Evolutionary conservation across 1,140 invertebrate genomes (phyloP), one percentile per base, ranked within the genome.

Genomic region (Lasaia peninsularis): DNA sequence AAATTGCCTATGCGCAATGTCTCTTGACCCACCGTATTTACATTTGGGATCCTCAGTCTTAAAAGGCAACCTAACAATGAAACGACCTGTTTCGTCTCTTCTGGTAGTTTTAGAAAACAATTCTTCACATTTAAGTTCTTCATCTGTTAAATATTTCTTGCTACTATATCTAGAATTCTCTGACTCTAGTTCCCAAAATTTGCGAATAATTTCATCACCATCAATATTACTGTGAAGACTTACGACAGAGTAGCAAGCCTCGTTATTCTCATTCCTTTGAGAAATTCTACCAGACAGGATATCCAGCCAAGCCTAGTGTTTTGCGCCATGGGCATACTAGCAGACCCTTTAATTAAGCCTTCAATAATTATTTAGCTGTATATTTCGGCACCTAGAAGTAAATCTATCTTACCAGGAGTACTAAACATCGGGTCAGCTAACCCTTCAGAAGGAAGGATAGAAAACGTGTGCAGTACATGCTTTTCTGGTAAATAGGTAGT

Each of bases 101-200:
- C 0, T 48, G 11, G 44, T 48, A n/a, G 44, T n/a, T 6, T 18
- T 21, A 4, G 18, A n/a, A 1, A 48, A 48, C 20, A 48, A 24
- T 11, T 48, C 18, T 48, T 48, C 44, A 11, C 44, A 48, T n/a
- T 21, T 48, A 2, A 48, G 2, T 21, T 48, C 44, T 6, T 48
- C 44, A 7, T 48, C 44, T 10, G 44, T 48, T n/a, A 21, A 20
- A 20, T 21, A n/a, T 20, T 48, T 48, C 20, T 48, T 48, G 44
- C 5, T 7, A n/a, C 4, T 20, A 10, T 48, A 48, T 1, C 11
- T 48, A 48, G 18, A 21, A 48, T 48, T 48, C n/a, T 58, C 56
- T 37, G 49, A 33, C 20, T 56, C 55, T 21, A 56, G 28, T 7
- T 56, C 55, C 55, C 55, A 56, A 50, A 56, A 56, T 49, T 24